Evolutionary conservation across 2,888 invertebrate genomes (phyloP).

Genomic region (Dasypogon diadema): DNA sequence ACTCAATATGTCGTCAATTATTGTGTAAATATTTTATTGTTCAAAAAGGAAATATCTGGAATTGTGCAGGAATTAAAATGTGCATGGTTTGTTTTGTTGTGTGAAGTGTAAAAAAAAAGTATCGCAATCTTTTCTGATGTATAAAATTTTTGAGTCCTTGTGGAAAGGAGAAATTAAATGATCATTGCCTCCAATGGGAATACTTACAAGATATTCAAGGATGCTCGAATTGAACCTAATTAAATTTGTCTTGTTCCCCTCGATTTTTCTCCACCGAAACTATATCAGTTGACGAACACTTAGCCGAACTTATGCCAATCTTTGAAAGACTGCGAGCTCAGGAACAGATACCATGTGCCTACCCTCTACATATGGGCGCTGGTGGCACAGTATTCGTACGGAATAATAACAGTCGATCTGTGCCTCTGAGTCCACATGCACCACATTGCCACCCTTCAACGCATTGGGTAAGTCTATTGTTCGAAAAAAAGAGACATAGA

Average conservation of each 20-base stretch:
- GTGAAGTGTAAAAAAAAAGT: slow-evolving; percentile 8
- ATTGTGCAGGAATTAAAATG: too few relatives aligned
- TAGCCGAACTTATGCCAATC: slow-evolving; percentile 95
- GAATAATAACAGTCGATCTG: slow-evolving; percentile 74
- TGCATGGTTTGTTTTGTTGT: slow-evolving; percentile 35
- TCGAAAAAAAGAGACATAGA: slow-evolving; percentile 9
- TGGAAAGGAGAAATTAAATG: slow-evolving; percentile 39
- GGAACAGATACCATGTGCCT: slow-evolving; percentile 91
- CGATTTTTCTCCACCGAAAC: background rate
- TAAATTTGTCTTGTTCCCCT: slow-evolving; percentile 38
- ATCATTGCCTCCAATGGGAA: slow-evolving; percentile 40
- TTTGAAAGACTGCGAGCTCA: slow-evolving; percentile 93
- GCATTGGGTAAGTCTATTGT: slow-evolving; percentile 72
- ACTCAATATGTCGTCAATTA: too few relatives aligned
- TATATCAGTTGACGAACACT: slow-evolving; percentile 87
- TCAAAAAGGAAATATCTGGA: too few relatives aligned
- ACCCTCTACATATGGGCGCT: slow-evolving; percentile 87
- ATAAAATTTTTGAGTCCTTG: too few relatives aligned
- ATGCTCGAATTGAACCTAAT: background rate
- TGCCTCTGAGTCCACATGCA: slow-evolving; percentile 75
- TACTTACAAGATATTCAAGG: slow-evolving; percentile 4
- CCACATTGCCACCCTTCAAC: slow-evolving; percentile 76
- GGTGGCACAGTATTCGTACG: slow-evolving; percentile 75
- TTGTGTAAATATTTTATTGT: too few relatives aligned
- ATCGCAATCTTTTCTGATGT: too few relatives aligned